Conservation (phyloP, 1,140 invertebrate species). For the Dryas iulia region DNA sequence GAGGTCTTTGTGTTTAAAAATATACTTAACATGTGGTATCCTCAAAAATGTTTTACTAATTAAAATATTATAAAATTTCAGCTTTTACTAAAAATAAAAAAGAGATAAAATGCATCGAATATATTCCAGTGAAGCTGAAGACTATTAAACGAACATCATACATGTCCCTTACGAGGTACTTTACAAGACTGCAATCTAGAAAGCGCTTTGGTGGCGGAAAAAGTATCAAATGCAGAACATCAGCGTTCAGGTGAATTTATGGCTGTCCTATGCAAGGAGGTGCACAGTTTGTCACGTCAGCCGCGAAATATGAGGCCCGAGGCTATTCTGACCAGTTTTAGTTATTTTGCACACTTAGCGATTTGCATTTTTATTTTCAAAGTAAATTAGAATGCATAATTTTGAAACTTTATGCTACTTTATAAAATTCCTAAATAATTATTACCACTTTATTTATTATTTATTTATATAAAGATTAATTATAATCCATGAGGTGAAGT, state of each 20-base stretch:
- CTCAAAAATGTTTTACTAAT: no score
- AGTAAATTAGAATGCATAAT: neutral
- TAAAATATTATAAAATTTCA: neutral
- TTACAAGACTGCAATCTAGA: conserved; percentile 32
- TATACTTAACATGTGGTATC: no score
- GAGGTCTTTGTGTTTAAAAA: no score
- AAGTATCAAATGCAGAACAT: conserved; percentile 40
- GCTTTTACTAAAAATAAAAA: neutral
- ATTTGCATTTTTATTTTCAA: neutral
- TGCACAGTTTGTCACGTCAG: conserved; percentile 44
- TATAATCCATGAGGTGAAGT: no score
- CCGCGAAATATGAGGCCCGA: conserved; percentile 46
- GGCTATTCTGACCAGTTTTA: conserved; percentile 12
- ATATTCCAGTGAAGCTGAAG: conserved; percentile 5
- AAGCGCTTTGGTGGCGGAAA: conserved; percentile 39
- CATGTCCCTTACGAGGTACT: conserved; percentile 26
- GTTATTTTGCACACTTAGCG: neutral
- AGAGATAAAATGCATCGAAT: neutral
- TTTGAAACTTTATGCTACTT: no score
- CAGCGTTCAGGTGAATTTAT: conserved; percentile 47
- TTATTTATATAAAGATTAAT: neutral
- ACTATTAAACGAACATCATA: conserved; percentile 8
- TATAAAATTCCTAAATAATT: no score
- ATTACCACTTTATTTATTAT: neutral
- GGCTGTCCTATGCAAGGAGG: conserved; percentile 37